Base-by-base conservation (phyloP, 2,888 invertebrate species). In the Drosophila nr. perissopoda region DNA sequence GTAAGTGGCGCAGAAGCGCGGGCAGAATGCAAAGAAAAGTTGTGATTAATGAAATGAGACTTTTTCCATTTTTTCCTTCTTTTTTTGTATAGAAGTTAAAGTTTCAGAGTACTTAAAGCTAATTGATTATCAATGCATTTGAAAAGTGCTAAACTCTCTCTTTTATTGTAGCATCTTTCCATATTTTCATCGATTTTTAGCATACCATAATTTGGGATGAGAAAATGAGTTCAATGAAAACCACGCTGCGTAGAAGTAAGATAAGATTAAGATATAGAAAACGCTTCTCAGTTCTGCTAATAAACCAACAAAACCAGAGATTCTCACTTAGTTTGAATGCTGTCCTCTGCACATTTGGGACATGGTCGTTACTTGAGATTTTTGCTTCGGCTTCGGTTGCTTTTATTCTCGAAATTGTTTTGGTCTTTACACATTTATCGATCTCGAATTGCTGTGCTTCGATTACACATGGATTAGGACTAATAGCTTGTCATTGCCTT, bases 401-500 rank as follows among this genome's bases (percentile, higher is more conserved):
- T 29, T 7, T n/a, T 29, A 6, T 36, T 45, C 21, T 31, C 6
- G 45, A 34, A 56, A 56, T 34, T 27, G 10, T 18, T 38, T 34
- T 33, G 5, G 6, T 38, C 21, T 18, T 49, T 25, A 29, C 18
- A 62, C 18, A 65, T 25, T 42, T 42, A 6, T 31, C 18, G 13
- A 3, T 6, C 8, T 34, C 6, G 34, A 25, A 33, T 42, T 57
- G 40, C 27, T 33, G 31, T 8, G 42, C 31, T 42, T 69, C 51
- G 7, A 52, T 69, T 52, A 34, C 34, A 36, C 13, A n/a, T 52
- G 57, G 52, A 70, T 69, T 53, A 71, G 27, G 8, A 48, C 33
- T 54, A 76, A 61, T 49, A 58, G 77, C 58, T 71, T 68, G 70
- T 67, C 68, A 60, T 61, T 78, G 70, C 45, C 51, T 7, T 34